These are phyloP conservation scores for Tragelaphus imberbis DNA, from an alignment of 2,113 vertebrate genomes.

Conservation along the genomic window DNA sequence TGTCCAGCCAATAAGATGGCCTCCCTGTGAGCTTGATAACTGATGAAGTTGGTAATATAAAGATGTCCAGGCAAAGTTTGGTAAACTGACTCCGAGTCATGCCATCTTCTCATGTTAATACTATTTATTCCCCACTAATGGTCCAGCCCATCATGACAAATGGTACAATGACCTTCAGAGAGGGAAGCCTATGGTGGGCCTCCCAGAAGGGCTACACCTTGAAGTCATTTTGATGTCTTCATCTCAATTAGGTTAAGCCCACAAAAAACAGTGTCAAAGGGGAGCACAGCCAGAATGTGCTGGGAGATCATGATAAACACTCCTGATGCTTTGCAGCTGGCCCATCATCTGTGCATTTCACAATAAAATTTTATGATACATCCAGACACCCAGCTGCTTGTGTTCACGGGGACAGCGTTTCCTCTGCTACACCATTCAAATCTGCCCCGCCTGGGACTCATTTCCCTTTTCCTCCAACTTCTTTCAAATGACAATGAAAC, in stretches of 20 bases:
- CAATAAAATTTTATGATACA: slow-evolving; percentile 90
- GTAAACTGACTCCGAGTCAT: background rate
- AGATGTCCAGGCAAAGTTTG: background rate
- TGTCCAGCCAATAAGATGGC: accelerated
- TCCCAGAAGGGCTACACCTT: slow-evolving; percentile 65
- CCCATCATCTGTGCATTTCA: slow-evolving; percentile 87
- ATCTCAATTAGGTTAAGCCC: slow-evolving; percentile 75
- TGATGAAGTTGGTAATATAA: background rate
- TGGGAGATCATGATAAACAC: slow-evolving; percentile 78
- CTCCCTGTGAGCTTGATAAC: background rate
- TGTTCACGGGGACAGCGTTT: slow-evolving; percentile 78
- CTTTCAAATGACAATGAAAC: slow-evolving; percentile 42
- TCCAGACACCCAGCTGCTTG: slow-evolving; percentile 86
- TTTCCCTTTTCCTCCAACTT: background rate
- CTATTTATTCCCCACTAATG: background rate
- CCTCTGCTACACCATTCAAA: slow-evolving; percentile 54
- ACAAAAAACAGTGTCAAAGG: slow-evolving; percentile 75
- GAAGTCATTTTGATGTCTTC: slow-evolving; percentile 77
- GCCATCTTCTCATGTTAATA: background rate
- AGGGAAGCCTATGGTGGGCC: background rate
- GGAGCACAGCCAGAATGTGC: slow-evolving; percentile 72
- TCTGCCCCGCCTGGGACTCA: background rate
- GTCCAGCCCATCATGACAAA: background rate
- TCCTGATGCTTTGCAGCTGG: slow-evolving; percentile 86
- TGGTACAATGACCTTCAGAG: background rate